phyloP scores from a whole-genome alignment of 2,797 vertebrate genomes.

The Anguilla anguilla region DNA sequence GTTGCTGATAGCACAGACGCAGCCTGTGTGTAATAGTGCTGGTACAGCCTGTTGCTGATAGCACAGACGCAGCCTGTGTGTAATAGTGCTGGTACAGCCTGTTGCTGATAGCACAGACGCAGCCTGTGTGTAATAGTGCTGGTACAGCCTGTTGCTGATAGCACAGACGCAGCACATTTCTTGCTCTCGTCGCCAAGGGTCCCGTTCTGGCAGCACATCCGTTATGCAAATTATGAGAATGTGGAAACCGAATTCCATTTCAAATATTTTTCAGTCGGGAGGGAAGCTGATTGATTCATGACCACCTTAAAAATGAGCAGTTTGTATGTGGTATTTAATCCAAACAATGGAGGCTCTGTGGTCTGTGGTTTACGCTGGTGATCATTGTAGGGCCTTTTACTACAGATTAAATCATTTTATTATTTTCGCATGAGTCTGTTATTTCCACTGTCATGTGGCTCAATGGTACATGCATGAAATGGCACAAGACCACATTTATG shows the following conservation, averaged over 20 bases:
- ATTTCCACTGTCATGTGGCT: background rate
- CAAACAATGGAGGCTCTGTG: background rate
- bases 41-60: background rate
- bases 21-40: background rate
- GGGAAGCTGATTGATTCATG: constrained; percentile 53
- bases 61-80: background rate
- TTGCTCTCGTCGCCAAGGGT: constrained; percentile 61
- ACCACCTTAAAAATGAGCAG: constrained; percentile 12
- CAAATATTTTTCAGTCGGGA: constrained; percentile 66
- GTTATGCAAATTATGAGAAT: constrained; percentile 66
- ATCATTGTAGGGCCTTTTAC: background rate
- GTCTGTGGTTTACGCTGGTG: background rate
- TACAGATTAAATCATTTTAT: background rate
- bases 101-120: background rate
- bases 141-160: background rate
- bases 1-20: background rate
- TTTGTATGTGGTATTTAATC: constrained; percentile 57
- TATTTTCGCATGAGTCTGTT: background rate
- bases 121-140: background rate
- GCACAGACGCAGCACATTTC: background rate
- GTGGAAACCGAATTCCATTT: constrained; percentile 64
- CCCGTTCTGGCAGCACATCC: constrained; percentile 68
- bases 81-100: background rate
- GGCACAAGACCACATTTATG: background rate
- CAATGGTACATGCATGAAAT: background rate